Percentiles rank a stretch among this genome's conserved stretches.
phyloP scores from a whole-genome alignment of 2,797 vertebrate genomes.

The Choloepus didactylus region DNA sequence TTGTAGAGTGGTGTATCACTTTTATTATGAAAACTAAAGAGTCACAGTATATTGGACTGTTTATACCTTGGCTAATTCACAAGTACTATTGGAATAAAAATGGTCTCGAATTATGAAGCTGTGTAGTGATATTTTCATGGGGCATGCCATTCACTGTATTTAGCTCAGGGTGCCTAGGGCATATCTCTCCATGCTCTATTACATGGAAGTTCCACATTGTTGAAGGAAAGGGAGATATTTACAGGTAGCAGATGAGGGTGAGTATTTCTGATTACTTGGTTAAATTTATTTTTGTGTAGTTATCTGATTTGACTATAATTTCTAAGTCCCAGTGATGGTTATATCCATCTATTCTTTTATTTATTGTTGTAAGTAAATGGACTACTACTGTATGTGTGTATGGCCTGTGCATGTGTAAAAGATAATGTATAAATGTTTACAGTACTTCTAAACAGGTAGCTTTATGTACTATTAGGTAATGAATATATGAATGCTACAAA shows the following conservation, averaged over 20 bases:
- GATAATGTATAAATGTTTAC: neutral
- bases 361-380: neutral
- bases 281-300: neutral
- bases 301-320: neutral
- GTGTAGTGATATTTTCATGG: neutral
- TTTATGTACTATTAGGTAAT: neutral
- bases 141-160: accelerated
- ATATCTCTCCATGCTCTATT: neutral
- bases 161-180: neutral
- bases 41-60: neutral
- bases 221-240: neutral
- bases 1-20: neutral
- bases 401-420: neutral
- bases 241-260: neutral
- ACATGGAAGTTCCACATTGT: neutral
- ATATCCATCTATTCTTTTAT: neutral
- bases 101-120: neutral
- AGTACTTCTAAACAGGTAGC: neutral
- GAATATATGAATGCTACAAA: neutral
- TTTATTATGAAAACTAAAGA: neutral
- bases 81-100: neutral
- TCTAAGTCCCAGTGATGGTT: neutral
- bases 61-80: neutral
- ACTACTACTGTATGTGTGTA: neutral
- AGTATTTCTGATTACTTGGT: neutral